A percentile compares a stretch with the other conserved stretches of the same genome.
Evolutionary conservation across 92 coral and sea anemone genomes (phyloP).

Genomic region (Porites lobata): DNA sequence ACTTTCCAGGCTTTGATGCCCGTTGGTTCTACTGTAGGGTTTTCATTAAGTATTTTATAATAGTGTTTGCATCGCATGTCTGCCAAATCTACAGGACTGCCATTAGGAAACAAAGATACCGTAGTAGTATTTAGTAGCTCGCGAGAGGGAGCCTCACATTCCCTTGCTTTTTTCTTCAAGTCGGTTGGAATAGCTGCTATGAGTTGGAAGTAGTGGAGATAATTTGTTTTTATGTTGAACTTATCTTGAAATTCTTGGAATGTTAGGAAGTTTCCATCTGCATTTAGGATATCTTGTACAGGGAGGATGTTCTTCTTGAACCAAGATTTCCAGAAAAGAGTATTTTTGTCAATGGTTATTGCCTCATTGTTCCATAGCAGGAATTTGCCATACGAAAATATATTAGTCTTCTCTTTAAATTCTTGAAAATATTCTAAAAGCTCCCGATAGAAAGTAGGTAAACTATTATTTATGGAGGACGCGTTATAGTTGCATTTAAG

Average conservation of each 20-base stretch:
- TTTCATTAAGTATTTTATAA: neutral
- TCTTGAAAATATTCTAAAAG: neutral
- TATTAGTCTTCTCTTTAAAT: neutral
- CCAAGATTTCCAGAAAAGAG: conserved; percentile 3
- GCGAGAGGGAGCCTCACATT: neutral
- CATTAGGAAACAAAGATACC: neutral
- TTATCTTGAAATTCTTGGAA: neutral
- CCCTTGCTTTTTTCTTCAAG: neutral
- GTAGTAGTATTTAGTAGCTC: neutral
- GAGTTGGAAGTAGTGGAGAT: neutral
- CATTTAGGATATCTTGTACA: neutral
- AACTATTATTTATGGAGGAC: too few relatives aligned
- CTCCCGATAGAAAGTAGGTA: neutral
- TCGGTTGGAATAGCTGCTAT: neutral
- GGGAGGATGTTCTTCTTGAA: neutral
- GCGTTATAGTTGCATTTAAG: neutral
- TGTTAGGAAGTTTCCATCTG: neutral
- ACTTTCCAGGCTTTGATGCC: conserved; percentile 10
- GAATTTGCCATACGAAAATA: neutral
- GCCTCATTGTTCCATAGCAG: too few relatives aligned
- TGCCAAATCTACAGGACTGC: neutral
- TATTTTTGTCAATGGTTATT: neutral
- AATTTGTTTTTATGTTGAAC: neutral
- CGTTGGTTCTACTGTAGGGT: neutral
- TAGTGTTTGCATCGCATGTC: conserved; percentile 21